phyloP scores from a whole-genome alignment of 2,113 vertebrate species.

The Sebastes fasciatus region DNA sequence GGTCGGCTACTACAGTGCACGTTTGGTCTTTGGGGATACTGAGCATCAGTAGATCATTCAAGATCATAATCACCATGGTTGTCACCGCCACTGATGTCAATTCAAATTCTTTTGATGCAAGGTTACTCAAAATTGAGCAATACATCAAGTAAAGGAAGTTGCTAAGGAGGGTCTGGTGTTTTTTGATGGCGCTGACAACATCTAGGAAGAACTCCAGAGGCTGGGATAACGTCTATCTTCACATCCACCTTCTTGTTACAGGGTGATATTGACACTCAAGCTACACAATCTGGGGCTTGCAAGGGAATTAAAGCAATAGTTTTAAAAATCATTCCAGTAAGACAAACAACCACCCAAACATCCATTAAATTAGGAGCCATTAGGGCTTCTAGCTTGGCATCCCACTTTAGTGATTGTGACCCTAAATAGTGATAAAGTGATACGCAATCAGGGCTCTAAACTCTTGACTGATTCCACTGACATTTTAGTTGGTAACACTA shows the following conservation, averaged over 20 bases:
- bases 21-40: neutral
- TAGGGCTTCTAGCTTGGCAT: neutral
- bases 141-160: neutral
- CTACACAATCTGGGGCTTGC: neutral
- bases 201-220: neutral
- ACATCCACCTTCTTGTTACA: neutral
- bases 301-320: conserved; percentile 5
- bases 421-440: conserved; percentile 29
- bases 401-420: conserved; percentile 4
- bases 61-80: neutral
- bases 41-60: neutral
- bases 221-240: neutral
- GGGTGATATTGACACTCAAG: neutral
- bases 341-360: conserved; percentile 2
- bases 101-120: neutral
- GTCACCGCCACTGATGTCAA: neutral
- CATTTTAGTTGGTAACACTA: neutral
- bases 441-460: neutral
- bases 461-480: neutral
- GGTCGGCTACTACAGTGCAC: neutral
- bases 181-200: conserved; percentile 3
- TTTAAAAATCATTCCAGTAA: conserved; percentile 9
- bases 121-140: neutral
- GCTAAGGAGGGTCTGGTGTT: neutral
- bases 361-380: conserved; percentile 3